Conservation (phyloP, 1,140 invertebrate genomes). For the Pararge aegeria region DNA sequence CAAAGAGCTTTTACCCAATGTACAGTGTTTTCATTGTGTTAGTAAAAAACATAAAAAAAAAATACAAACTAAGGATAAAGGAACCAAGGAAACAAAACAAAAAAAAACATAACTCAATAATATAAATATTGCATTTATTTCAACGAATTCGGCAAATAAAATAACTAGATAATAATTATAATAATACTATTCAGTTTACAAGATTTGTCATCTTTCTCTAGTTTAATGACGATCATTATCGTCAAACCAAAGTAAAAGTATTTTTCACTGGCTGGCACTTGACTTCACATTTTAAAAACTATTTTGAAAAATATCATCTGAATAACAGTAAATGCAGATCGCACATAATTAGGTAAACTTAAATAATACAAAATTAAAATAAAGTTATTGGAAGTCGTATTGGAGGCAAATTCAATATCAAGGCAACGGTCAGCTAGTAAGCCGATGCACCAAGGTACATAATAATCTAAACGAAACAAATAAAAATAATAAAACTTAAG, state of each 20-base stretch:
- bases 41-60: slow-evolving; percentile 42
- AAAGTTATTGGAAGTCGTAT: slow-evolving; percentile 71
- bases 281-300: slow-evolving; percentile 58
- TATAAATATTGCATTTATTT: slow-evolving; percentile 80
- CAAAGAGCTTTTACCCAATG: slow-evolving; percentile 20
- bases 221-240: slow-evolving; percentile 33
- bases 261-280: slow-evolving; percentile 70
- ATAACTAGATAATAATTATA: slow-evolving; percentile 78
- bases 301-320: slow-evolving; percentile 62
- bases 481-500: slow-evolving; percentile 68
- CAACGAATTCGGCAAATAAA: slow-evolving; percentile 77
- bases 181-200: slow-evolving; percentile 78
- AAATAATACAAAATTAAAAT: slow-evolving; percentile 72
- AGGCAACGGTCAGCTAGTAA: slow-evolving; percentile 34
- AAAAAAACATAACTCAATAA: slow-evolving; percentile 77
- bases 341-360: slow-evolving; percentile 70
- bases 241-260: slow-evolving; percentile 50
- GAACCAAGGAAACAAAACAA: slow-evolving; percentile 70
- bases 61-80: slow-evolving; percentile 65
- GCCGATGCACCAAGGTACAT: slow-evolving; percentile 43
- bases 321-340: slow-evolving; percentile 77
- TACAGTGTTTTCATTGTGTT: slow-evolving; percentile 40
- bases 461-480: slow-evolving; percentile 58
- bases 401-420: slow-evolving; percentile 63
- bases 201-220: slow-evolving; percentile 55